Conservation (phyloP, 2,113 vertebrate species). For the Holacanthus passer region DNA sequence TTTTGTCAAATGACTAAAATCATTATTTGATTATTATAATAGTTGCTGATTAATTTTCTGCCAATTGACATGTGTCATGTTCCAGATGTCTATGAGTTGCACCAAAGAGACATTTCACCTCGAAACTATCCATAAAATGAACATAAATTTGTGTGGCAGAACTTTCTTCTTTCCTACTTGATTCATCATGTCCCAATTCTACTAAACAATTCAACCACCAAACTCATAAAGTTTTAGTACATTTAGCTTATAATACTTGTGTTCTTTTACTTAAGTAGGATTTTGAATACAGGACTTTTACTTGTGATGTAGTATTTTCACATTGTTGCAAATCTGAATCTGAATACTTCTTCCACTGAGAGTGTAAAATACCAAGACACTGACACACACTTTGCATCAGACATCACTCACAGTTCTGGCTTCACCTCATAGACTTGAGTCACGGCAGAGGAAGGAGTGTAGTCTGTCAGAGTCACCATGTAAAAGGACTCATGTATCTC, state of each 20-base stretch:
- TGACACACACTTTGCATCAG: constrained; percentile 57
- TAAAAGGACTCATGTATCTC: constrained; percentile 21
- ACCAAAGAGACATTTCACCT: background rate
- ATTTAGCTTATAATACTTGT: background rate
- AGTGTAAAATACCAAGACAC: constrained; percentile 21
- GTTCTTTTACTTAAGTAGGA: background rate
- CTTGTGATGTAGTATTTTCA: background rate
- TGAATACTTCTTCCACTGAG: background rate
- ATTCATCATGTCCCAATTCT: background rate
- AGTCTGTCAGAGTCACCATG: background rate
- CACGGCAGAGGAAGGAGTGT: constrained; percentile 14
- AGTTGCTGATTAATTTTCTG: background rate
- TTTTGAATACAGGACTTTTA: background rate
- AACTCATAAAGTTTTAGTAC: background rate
- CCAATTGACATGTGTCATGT: background rate
- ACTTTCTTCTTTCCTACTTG: background rate
- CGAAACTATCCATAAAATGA: background rate
- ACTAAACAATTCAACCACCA: background rate
- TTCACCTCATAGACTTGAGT: constrained; percentile 50
- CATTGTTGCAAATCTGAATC: background rate
- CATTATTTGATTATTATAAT: background rate
- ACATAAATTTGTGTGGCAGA: background rate
- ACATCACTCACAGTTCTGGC: background rate
- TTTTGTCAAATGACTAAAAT: background rate
- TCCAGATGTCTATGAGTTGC: background rate